These are phyloP conservation scores for Aphelinus certus DNA, from an alignment of 1,140 invertebrate genomes.

Conservation along the genomic window DNA sequence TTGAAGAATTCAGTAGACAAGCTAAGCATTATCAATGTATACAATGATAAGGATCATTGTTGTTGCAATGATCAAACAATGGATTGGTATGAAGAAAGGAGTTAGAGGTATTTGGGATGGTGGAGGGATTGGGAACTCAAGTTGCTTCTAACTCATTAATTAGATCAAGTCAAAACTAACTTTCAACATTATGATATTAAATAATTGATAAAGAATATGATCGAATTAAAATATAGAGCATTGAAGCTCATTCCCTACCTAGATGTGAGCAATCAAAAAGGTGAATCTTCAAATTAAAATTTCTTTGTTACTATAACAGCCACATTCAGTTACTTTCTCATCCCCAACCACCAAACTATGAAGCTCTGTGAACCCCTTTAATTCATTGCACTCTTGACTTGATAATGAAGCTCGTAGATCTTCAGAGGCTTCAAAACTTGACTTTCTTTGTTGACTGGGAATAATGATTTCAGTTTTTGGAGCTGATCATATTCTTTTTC, in stretches of 20 bases:
- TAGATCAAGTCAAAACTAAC: not conserved
- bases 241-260: constrained; percentile 55
- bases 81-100: constrained; percentile 26
- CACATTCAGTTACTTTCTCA: constrained; percentile 44
- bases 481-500: constrained; percentile 65
- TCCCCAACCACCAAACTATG: constrained; percentile 54
- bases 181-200: constrained; percentile 12
- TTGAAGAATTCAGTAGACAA: no score
- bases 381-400: constrained; percentile 38
- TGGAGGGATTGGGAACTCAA: constrained; percentile 55
- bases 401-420: constrained; percentile 54
- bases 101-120: constrained; percentile 55
- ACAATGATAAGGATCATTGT: not conserved
- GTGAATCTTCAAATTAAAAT: constrained; percentile 43
- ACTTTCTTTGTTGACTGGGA: constrained; percentile 56
- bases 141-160: constrained; percentile 27
- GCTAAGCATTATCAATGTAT: no score
- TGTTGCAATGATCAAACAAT: constrained; percentile 2
- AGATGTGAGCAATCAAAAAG: constrained; percentile 14
- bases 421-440: constrained; percentile 63
- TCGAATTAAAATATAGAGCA: constrained; percentile 55
- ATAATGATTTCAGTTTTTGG: constrained; percentile 56
- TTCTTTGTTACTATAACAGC: constrained; percentile 51
- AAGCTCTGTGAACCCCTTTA: constrained; percentile 50
- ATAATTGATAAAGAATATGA: constrained; percentile 66